These are phyloP conservation scores for Antitype chi DNA, from an alignment of 2,888 invertebrate genomes.

Conservation along the genomic window DNA sequence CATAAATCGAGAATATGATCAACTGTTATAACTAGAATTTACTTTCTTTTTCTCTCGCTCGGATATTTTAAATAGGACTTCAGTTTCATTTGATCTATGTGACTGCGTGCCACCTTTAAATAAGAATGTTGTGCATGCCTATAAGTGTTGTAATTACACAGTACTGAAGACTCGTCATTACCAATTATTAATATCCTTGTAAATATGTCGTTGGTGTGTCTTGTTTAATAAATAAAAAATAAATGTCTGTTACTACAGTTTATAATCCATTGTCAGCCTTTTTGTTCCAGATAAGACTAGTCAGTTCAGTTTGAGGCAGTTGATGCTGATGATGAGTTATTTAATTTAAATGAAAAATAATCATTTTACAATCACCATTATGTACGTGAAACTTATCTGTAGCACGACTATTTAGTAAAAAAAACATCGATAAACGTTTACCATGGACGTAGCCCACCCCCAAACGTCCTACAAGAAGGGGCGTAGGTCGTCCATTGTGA, in stretches of 20 bases:
- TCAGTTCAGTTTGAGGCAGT: too few relatives aligned
- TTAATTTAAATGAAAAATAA: neutral
- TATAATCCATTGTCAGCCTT: too few relatives aligned
- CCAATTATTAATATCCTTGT: too few relatives aligned
- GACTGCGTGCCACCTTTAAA: too few relatives aligned
- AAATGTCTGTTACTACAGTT: neutral
- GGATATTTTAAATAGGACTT: neutral
- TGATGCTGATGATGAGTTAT: neutral
- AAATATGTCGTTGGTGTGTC: too few relatives aligned
- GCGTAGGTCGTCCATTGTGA: conserved; percentile 78
- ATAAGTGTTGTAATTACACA: too few relatives aligned
- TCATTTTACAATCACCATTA: neutral
- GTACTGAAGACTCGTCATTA: too few relatives aligned
- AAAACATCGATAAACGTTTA: conserved; percentile 41
- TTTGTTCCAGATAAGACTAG: neutral
- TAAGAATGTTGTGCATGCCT: too few relatives aligned
- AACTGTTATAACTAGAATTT: neutral
- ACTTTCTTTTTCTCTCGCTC: neutral
- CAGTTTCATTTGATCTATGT: neutral
- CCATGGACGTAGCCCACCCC: conserved; percentile 5
- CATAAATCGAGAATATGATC: conserved; percentile 2
- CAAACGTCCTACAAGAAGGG: conserved; percentile 66
- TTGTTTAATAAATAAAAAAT: too few relatives aligned
- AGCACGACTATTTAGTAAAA: neutral
- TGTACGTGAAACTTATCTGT: neutral